Percentiles rank a stretch among this genome's conserved stretches.
These are phyloP conservation scores for Mongoloraphidia duomilia DNA, from an alignment of 2,888 invertebrate species.

Conservation along the genomic window DNA sequence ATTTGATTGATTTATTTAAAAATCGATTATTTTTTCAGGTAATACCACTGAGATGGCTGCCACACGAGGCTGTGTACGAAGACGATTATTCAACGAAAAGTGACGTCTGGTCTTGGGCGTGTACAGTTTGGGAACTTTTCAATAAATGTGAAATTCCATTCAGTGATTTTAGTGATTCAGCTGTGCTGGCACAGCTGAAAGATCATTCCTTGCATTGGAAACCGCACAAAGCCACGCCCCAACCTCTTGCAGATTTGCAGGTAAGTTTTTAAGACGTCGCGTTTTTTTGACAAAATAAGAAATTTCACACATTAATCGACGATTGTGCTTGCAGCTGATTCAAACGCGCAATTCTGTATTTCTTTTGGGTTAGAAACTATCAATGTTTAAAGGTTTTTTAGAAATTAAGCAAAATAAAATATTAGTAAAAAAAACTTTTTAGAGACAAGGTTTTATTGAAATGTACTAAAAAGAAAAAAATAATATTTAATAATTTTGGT, in stretches of 20 bases:
- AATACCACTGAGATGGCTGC: slow-evolving; percentile 82
- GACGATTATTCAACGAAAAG: slow-evolving; percentile 86
- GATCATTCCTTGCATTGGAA: slow-evolving; percentile 52
- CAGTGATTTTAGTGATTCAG: slow-evolving; percentile 59
- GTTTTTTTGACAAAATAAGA: background rate
- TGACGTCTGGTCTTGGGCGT: slow-evolving; percentile 84
- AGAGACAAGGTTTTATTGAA: too few species aligned
- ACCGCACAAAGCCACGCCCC: slow-evolving; percentile 45
- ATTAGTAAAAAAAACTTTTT: too few species aligned
- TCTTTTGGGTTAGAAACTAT: background rate
- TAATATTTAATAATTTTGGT: too few species aligned
- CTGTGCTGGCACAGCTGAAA: slow-evolving; percentile 50
- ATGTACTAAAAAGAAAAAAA: too few species aligned
- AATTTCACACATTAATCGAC: too few species aligned
- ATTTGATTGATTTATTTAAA: background rate
- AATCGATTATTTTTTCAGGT: slow-evolving; percentile 32
- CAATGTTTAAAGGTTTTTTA: background rate
- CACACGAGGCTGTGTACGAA: slow-evolving; percentile 76
- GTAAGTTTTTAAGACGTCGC: slow-evolving; percentile 23
- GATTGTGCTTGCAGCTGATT: too few species aligned
- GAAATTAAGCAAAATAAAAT: too few species aligned
- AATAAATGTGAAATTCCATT: slow-evolving; percentile 65
- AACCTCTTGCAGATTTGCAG: slow-evolving; percentile 43
- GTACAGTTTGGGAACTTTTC: slow-evolving; percentile 81
- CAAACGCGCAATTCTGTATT: background rate